Evolutionary conservation across 2,888 invertebrate species (phyloP).

Genomic region (Myathropa florea): DNA sequence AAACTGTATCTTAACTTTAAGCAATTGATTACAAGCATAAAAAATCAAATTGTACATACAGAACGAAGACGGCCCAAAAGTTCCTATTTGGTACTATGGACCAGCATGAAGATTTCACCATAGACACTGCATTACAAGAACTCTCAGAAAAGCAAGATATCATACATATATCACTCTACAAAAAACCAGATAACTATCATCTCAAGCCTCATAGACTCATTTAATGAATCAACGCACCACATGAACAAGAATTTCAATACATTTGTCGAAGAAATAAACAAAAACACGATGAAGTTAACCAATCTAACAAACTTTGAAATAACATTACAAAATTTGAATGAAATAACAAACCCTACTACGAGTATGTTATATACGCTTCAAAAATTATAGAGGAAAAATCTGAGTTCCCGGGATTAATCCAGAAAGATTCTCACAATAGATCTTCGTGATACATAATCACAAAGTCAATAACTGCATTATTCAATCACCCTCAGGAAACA

Average conservation of each 20-base stretch:
- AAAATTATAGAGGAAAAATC: neutral
- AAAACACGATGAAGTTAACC: neutral
- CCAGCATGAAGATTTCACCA: neutral
- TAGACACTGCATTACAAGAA: neutral
- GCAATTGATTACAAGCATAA: no score
- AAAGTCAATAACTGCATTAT: no score
- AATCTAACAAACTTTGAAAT: neutral
- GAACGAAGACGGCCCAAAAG: no score
- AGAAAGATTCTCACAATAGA: neutral
- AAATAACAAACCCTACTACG: no score
- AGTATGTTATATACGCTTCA: no score
- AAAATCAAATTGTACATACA: no score
- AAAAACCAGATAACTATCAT: conserved; percentile 16
- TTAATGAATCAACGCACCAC: neutral
- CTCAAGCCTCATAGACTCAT: neutral
- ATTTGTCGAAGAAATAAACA: neutral
- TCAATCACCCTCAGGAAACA: no score
- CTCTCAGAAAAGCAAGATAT: neutral
- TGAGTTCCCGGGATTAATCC: neutral
- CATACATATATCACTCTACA: neutral
- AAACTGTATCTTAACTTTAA: no score
- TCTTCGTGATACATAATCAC: no score
- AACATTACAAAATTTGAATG: no score
- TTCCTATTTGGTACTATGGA: no score
- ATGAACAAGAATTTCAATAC: conserved; percentile 8